phyloP scores from a whole-genome alignment of 2,888 invertebrate genomes.

The Tenthredo mesomela region DNA sequence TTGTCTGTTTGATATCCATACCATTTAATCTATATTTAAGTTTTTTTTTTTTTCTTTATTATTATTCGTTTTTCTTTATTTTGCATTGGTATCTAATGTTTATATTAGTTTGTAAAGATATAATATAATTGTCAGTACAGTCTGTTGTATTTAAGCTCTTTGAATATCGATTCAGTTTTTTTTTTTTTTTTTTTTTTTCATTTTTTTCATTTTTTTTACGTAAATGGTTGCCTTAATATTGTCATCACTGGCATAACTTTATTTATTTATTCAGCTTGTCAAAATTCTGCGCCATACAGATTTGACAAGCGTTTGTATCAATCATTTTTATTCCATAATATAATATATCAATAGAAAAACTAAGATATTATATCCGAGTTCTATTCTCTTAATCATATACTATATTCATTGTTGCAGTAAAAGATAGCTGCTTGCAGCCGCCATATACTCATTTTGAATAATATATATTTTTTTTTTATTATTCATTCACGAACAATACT shows the following conservation, averaged over 20 bases:
- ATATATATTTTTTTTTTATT: background rate
- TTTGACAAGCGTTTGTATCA: conserved; percentile 11
- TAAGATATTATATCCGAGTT: conserved; percentile 13
- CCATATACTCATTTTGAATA: conserved; percentile 21
- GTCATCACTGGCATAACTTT: conserved; percentile 66
- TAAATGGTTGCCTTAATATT: conserved; percentile 66
- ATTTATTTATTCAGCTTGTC: background rate
- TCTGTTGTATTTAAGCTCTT: conserved; percentile 72
- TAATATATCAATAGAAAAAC: conserved; percentile 16
- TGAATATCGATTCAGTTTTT: conserved; percentile 61
- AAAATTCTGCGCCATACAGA: conserved; percentile 22
- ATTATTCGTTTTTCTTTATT: conserved; percentile 62
- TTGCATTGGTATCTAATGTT: conserved; percentile 60
- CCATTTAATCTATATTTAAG: conserved; percentile 57
- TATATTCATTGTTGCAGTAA: background rate
- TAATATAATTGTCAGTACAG: conserved; percentile 70
- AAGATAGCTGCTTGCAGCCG: conserved; percentile 49
- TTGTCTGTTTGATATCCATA: conserved; percentile 68
- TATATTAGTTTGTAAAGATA: conserved; percentile 64
- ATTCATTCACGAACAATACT: conserved; percentile 27
- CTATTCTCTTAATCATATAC: conserved; percentile 25
- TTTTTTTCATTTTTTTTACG: conserved; percentile 24
- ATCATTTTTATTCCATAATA: background rate
- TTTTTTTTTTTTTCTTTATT: conserved; percentile 59
- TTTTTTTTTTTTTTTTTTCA: too few relatives aligned